A percentile compares a stretch with the other conserved stretches of the same genome.
phyloP scores from a whole-genome alignment of 2,888 invertebrate species.

The Nasonia oneida region DNA sequence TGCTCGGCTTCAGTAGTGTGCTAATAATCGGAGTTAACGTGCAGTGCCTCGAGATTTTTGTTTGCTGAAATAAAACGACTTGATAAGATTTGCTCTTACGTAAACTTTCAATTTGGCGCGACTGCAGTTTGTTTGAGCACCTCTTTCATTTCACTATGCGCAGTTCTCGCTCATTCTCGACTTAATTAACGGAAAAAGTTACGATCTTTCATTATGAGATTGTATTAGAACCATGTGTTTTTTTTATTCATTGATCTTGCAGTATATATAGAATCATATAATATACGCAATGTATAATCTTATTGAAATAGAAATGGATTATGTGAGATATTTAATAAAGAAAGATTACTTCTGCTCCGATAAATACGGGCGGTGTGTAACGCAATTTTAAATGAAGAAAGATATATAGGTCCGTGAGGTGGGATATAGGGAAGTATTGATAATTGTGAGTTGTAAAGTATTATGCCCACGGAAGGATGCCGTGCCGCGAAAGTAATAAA shows the following conservation, averaged over 20 bases:
- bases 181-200: conserved; percentile 47
- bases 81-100: conserved; percentile 42
- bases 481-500: conserved; percentile 28
- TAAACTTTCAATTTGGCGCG: conserved; percentile 32
- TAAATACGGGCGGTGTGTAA: not conserved
- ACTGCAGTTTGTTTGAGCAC: not conserved
- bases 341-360: too few species aligned
- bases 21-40: too few species aligned
- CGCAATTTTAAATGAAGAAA: not conserved
- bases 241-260: too few species aligned
- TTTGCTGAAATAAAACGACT: conserved; percentile 32
- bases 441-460: conserved; percentile 38
- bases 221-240: too few species aligned
- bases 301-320: too few species aligned
- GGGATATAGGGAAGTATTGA: conserved; percentile 17
- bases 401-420: not conserved
- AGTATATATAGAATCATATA: too few species aligned
- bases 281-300: too few species aligned
- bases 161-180: not conserved
- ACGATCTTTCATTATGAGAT: not conserved
- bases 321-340: too few species aligned
- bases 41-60: too few species aligned
- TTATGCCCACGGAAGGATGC: conserved; percentile 1
- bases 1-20: too few species aligned
- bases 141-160: not conserved